Evolutionary conservation across 2,797 vertebrate genomes (phyloP).

Genomic region (Sebastes elongatus): DNA sequence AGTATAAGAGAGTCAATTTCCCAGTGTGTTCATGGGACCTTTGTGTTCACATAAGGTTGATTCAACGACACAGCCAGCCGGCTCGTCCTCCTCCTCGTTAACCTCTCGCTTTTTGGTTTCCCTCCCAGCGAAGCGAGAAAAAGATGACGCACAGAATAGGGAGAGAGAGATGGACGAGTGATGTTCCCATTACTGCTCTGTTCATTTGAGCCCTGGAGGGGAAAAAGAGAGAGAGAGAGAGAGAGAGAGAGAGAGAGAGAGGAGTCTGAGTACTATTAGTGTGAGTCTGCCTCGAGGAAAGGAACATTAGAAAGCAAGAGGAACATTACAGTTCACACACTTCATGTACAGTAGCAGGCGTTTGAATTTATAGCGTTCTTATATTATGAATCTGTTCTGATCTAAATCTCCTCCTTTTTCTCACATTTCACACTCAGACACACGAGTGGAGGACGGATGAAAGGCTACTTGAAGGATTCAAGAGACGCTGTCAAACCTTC

Average conservation of each 20-base stretch:
- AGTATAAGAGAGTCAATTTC: not conserved
- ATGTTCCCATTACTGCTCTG: slow-evolving; percentile 56
- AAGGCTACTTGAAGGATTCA: slow-evolving; percentile 37
- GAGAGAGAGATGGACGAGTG: slow-evolving; percentile 36
- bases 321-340: slow-evolving; percentile 6
- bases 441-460: slow-evolving; percentile 27
- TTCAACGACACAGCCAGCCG: not conserved
- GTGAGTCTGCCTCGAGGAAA: slow-evolving; percentile 25
- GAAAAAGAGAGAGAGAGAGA: not conserved
- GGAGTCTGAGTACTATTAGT: slow-evolving; percentile 41
- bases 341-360: slow-evolving; percentile 7
- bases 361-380: slow-evolving; percentile 2
- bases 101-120: slow-evolving; percentile 17
- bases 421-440: slow-evolving; percentile 16
- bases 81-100: slow-evolving; percentile 3
- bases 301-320: slow-evolving; percentile 16
- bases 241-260: slow-evolving; percentile 13
- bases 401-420: slow-evolving; percentile 38
- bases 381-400: slow-evolving; percentile 18
- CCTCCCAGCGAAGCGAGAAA: slow-evolving; percentile 5
- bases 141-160: not conserved
- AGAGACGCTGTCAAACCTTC: slow-evolving; percentile 29
- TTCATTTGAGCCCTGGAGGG: slow-evolving; percentile 42
- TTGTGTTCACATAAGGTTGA: not conserved
- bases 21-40: not conserved